These are phyloP conservation scores for Pachyrhynchus sulphureomaculatus DNA, from an alignment of 1,140 invertebrate genomes.

Conservation along the genomic window DNA sequence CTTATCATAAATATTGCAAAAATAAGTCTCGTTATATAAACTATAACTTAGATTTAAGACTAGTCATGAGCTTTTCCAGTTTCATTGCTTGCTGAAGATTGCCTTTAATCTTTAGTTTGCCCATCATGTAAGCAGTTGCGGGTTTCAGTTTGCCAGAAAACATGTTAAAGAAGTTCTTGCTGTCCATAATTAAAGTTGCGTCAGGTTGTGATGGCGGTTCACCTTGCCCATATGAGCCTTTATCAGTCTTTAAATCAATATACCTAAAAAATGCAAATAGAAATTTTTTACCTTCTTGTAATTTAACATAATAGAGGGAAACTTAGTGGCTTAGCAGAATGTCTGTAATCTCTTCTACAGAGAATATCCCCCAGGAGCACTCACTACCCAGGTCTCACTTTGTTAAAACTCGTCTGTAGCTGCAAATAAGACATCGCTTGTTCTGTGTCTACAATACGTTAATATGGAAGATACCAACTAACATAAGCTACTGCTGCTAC, in stretches of 20 bases:
- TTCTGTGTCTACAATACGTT: no score
- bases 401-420: no score
- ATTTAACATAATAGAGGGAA: background rate
- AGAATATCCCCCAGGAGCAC: background rate
- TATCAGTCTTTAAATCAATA: slow-evolving; percentile 87
- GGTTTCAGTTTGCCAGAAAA: slow-evolving; percentile 86
- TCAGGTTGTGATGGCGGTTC: slow-evolving; percentile 70
- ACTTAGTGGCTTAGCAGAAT: background rate
- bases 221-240: slow-evolving; percentile 77
- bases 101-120: slow-evolving; percentile 93
- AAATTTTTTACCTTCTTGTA: no score
- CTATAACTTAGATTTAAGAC: slow-evolving; percentile 74
- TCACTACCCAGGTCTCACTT: background rate
- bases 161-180: slow-evolving; percentile 75
- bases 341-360: background rate
- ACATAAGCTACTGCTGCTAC: no score
- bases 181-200: slow-evolving; percentile 84
- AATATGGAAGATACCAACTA: no score
- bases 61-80: slow-evolving; percentile 89
- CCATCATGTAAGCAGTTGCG: slow-evolving; percentile 91
- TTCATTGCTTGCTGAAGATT: slow-evolving; percentile 95
- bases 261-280: slow-evolving; percentile 57
- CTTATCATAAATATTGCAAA: background rate
- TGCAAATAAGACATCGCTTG: no score
- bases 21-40: background rate